Evolutionary conservation across 2,113 vertebrate species (phyloP).

Genomic region (Misgurnus mizolepis): DNA sequence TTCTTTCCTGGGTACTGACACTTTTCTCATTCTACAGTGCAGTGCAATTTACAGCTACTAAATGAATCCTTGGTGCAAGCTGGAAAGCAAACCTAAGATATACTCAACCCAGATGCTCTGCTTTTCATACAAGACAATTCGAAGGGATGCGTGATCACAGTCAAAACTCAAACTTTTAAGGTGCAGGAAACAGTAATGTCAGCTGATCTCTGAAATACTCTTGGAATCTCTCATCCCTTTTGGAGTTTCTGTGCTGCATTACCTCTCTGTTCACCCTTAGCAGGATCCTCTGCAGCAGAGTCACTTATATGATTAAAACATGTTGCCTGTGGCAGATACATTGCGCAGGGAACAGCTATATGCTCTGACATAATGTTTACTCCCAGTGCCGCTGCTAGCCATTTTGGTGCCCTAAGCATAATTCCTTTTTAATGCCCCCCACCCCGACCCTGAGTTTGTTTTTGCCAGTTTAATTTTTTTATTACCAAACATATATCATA

Average conservation of each 20-base stretch:
- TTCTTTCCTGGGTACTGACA: background rate
- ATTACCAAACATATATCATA: too few species aligned
- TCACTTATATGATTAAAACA: background rate
- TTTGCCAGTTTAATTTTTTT: too few species aligned
- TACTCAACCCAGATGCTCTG: too few species aligned
- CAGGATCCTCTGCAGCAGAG: conserved; percentile 52
- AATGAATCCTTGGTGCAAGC: conserved; percentile 53
- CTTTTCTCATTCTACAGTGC: conserved; percentile 43
- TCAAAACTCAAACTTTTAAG: too few species aligned
- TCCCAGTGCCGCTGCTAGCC: too few species aligned
- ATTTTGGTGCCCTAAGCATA: too few species aligned
- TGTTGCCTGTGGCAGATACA: conserved; percentile 22
- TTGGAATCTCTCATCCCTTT: conserved; percentile 38
- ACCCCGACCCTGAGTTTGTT: too few species aligned
- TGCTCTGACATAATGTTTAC: conserved; percentile 54
- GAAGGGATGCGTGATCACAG: too few species aligned
- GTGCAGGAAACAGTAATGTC: background rate
- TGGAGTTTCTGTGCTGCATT: conserved; percentile 65
- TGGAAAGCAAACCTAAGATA: background rate
- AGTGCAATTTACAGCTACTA: conserved; percentile 56
- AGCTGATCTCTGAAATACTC: conserved; percentile 48
- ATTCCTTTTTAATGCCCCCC: too few species aligned
- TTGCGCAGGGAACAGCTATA: conserved; percentile 48
- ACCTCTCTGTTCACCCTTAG: conserved; percentile 50
- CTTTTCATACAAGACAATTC: too few species aligned